Evolutionary conservation across 2,113 vertebrate species (phyloP).

Genomic region (Puffinus mauretanicus): DNA sequence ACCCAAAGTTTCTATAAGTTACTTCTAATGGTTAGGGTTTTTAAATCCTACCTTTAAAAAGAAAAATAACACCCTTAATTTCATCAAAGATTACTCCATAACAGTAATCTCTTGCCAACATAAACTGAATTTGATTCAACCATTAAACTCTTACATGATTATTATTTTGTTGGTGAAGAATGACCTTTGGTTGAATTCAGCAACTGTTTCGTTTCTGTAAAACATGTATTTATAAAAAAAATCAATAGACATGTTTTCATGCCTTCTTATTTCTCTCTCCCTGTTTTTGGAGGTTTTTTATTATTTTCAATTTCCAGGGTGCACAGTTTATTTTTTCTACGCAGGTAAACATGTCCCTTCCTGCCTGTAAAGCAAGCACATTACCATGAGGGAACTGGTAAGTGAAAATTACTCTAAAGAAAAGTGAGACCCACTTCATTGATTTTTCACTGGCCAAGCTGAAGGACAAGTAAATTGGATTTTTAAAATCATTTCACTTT

Average conservation of each 20-base stretch:
- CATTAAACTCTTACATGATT: background rate
- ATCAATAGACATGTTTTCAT: background rate
- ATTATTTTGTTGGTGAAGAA: constrained; percentile 4
- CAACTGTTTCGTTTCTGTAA: background rate
- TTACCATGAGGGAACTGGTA: background rate
- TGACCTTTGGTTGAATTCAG: background rate
- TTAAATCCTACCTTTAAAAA: background rate
- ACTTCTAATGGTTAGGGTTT: background rate
- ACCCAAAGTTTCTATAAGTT: background rate
- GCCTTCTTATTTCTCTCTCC: background rate
- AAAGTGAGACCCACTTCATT: background rate
- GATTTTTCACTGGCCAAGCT: constrained; percentile 5
- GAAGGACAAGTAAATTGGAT: constrained; percentile 7
- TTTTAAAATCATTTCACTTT: constrained; percentile 38
- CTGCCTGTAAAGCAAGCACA: background rate
- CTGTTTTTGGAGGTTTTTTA: background rate
- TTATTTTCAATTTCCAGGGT: background rate
- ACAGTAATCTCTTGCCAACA: background rate
- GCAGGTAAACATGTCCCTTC: background rate
- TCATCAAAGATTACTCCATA: background rate
- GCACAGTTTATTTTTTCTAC: background rate
- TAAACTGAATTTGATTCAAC: background rate
- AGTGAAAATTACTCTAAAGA: constrained; percentile 10
- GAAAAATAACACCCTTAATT: background rate
- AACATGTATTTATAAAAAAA: background rate